Percentiles rank a stretch among this genome's conserved stretches.
phyloP scores from a whole-genome alignment of 2,888 invertebrate species.

The Eristalis pertinax region DNA sequence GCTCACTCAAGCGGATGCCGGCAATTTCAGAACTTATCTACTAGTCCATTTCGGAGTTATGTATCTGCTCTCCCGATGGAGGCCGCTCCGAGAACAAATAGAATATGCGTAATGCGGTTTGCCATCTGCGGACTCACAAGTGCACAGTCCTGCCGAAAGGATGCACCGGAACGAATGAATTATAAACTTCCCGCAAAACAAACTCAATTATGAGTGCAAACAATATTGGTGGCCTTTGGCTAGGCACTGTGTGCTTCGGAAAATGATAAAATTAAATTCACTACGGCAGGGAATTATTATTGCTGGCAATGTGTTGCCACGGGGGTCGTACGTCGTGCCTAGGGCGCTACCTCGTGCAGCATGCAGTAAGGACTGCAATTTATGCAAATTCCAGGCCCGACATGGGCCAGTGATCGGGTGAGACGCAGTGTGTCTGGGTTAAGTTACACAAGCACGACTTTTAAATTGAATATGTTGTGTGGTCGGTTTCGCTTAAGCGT shows the following conservation, averaged over 20 bases:
- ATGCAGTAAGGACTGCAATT: not conserved
- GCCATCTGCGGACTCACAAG: not conserved
- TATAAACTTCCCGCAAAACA: constrained; percentile 13
- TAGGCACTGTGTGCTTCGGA: not conserved
- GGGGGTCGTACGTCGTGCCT: too few relatives aligned
- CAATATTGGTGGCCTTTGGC: constrained; percentile 19
- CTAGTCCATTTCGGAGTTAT: constrained; percentile 7
- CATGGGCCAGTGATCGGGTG: not conserved
- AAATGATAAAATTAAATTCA: constrained; percentile 13
- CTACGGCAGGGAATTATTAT: not conserved
- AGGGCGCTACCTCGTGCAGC: too few relatives aligned
- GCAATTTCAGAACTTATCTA: constrained; percentile 32
- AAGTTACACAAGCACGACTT: not conserved
- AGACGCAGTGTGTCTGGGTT: not conserved
- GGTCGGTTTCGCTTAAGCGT: not conserved
- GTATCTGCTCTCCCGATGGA: not conserved
- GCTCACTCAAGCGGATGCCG: constrained; percentile 27
- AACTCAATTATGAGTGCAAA: constrained; percentile 19
- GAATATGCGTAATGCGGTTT: constrained; percentile 29
- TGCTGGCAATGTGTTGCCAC: too few relatives aligned
- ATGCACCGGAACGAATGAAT: constrained; percentile 10
- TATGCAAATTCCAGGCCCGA: not conserved
- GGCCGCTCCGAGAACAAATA: constrained; percentile 13
- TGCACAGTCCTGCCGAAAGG: constrained; percentile 5
- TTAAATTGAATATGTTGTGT: not conserved